A percentile compares a stretch with the other conserved stretches of the same genome.
Evolutionary conservation across 2,888 invertebrate species (phyloP).

Genomic region (Cephus nigrinus): DNA sequence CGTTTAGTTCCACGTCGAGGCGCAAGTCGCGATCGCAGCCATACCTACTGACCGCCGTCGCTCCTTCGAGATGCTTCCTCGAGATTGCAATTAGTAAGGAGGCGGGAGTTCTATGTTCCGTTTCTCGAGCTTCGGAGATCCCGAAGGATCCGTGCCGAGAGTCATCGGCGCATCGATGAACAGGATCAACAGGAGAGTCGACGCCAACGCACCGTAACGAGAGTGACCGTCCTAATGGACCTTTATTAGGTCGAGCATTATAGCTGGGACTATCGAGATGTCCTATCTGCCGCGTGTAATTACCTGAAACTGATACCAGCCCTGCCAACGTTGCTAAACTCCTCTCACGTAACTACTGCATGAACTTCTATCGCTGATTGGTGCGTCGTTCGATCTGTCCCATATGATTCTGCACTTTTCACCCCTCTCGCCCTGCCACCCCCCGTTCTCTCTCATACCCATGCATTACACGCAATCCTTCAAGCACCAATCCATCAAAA

Average conservation of each 20-base stretch:
- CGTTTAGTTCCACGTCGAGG: no score
- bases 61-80: slow-evolving; percentile 41
- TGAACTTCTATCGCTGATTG: no score
- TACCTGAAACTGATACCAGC: slow-evolving; percentile 25
- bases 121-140: slow-evolving; percentile 38
- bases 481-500: no score
- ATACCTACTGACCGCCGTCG: no score
- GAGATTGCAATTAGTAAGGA: slow-evolving; percentile 57
- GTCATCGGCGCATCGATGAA: neutral
- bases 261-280: slow-evolving; percentile 39
- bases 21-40: no score
- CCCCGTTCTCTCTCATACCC: neutral
- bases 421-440: neutral
- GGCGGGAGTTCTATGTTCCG: slow-evolving; percentile 24
- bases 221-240: slow-evolving; percentile 37
- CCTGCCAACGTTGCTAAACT: no score
- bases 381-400: no score
- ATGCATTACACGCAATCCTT: no score
- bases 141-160: slow-evolving; percentile 17
- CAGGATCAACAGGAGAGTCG: neutral
- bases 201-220: slow-evolving; percentile 5
- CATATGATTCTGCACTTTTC: no score
- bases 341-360: no score
- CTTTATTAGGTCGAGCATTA: slow-evolving; percentile 30
- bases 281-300: slow-evolving; percentile 50